Conservation (phyloP, 2,888 invertebrate species). For the Agonum fuliginosum region DNA sequence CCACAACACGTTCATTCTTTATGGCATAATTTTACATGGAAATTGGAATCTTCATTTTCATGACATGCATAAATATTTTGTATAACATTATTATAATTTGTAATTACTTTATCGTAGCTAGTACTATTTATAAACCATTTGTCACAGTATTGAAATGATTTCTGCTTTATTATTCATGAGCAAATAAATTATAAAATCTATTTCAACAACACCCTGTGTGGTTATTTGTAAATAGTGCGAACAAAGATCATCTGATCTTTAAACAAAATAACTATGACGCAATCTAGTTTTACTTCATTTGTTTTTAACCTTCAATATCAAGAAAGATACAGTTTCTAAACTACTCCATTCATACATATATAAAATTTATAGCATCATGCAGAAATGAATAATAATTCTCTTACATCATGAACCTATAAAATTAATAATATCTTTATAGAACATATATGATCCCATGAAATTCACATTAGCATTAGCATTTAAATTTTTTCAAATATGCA, state of each 20-base stretch:
- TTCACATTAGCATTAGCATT: slow-evolving; percentile 12
- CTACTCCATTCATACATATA: slow-evolving; percentile 17
- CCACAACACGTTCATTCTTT: slow-evolving; percentile 12
- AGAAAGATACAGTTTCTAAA: slow-evolving; percentile 33
- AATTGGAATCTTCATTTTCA: slow-evolving; percentile 28
- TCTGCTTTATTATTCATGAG: slow-evolving; percentile 29
- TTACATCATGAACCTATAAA: slow-evolving; percentile 20
- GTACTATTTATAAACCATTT: slow-evolving; percentile 28
- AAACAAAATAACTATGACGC: slow-evolving; percentile 48
- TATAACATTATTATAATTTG: slow-evolving; percentile 19
- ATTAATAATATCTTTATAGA: slow-evolving; percentile 27
- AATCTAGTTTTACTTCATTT: slow-evolving; percentile 44
- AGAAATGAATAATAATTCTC: slow-evolving; percentile 16
- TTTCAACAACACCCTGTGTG: slow-evolving; percentile 34
- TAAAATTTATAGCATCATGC: slow-evolving; percentile 36
- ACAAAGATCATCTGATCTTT: slow-evolving; percentile 47
- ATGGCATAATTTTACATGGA: slow-evolving; percentile 28
- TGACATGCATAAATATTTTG: slow-evolving; percentile 12
- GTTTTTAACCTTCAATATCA: slow-evolving; percentile 45
- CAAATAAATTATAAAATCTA: slow-evolving; percentile 26
- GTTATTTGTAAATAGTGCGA: slow-evolving; percentile 19
- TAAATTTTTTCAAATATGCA: slow-evolving; percentile 10
- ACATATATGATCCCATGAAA: slow-evolving; percentile 12
- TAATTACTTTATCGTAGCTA: slow-evolving; percentile 13
- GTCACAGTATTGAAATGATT: slow-evolving; percentile 3